Evolutionary conservation across 1,140 invertebrate genomes (phyloP), one percentile per base, ranked within the genome.

Genomic region (Lordiphosa collinella): DNA sequence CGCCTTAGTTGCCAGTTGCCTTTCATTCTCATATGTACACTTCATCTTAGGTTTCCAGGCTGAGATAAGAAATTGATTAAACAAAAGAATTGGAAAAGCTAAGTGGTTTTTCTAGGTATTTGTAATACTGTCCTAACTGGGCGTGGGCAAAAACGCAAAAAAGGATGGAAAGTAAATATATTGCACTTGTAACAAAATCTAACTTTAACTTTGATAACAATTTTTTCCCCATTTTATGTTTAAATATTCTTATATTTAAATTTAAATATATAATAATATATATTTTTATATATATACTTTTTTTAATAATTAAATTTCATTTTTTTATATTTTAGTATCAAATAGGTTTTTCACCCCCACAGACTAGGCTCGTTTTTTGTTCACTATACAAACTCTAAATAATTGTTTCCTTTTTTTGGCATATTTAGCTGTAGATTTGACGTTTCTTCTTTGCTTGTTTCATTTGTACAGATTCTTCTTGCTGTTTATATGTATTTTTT

Each of bases 361-460:
- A 68, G 67, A 82, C 72, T 82, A 82, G 71, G 60, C 57, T 47
- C 59, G 31, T 52, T 57, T 57, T 54, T 63, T 49, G 51, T 57
- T 75, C 57, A 43, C 70, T 86, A 72, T 86, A 80, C 68, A 86
- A 76, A 75, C 50, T 72, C 80, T 80, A 86, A 86, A 86, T 80
- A 80, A 82, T 80, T 86, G 74, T 68, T 55, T 49, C 34, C 51
- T 63, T 36, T 70, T 79, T 85, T 86, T 86, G 80, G 80, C 80
- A 86, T 86, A 76, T 75, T 76, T 86, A 86, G 80, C 80, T 86
- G 80, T 86, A 86, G 80, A 85, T 80, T 79, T 62, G 80, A 79
- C 71, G 58, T 62, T 69, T 64, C 78, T 61, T 49, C 54, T 54
- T 60, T 41, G 49, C 34, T 59, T 44, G 48, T 14, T 40, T 61